Evolutionary conservation across 35 echinoderm and acorn worm genomes (phyloP).

Genomic region (Heliocidaris tuberculata): DNA sequence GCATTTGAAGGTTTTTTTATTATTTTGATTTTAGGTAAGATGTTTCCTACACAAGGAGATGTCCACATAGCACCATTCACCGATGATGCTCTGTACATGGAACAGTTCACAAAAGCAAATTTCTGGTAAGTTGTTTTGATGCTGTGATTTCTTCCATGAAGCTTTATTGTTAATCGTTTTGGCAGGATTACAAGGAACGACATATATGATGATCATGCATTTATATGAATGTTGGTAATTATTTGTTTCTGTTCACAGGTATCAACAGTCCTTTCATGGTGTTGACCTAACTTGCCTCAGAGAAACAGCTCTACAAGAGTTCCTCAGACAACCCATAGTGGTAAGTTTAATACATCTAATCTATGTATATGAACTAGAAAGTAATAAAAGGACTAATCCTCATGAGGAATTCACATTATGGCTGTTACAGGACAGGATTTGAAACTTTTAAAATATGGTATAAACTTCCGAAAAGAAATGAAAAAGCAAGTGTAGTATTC

Average conservation of each 20-base stretch:
- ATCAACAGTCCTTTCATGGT: constrained; percentile 97
- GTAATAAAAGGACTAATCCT: background rate
- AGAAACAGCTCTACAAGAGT: constrained; percentile 91
- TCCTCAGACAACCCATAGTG: constrained; percentile 92
- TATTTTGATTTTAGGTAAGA: constrained; percentile 74
- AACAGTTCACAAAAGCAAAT: constrained; percentile 99
- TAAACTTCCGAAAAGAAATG: too few relatives aligned
- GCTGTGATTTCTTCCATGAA: background rate
- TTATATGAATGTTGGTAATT: too few relatives aligned
- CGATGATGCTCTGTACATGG: constrained; percentile 98
- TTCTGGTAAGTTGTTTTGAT: constrained; percentile 80
- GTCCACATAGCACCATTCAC: constrained; percentile 92
- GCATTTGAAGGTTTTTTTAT: background rate
- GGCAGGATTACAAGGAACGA: too few relatives aligned
- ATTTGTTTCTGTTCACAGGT: constrained; percentile 54
- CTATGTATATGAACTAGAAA: background rate
- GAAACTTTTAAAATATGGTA: too few relatives aligned
- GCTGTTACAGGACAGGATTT: too few relatives aligned
- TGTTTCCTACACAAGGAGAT: constrained; percentile 93
- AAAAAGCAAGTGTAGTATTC: too few relatives aligned
- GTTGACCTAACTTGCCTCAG: constrained; percentile 81
- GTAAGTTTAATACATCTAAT: constrained; percentile 53
- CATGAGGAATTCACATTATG: too few relatives aligned
- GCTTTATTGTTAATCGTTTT: too few relatives aligned
- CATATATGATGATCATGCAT: too few relatives aligned